phyloP scores from a whole-genome alignment of 2,797 vertebrate genomes.

The Oreochromis grahami region DNA sequence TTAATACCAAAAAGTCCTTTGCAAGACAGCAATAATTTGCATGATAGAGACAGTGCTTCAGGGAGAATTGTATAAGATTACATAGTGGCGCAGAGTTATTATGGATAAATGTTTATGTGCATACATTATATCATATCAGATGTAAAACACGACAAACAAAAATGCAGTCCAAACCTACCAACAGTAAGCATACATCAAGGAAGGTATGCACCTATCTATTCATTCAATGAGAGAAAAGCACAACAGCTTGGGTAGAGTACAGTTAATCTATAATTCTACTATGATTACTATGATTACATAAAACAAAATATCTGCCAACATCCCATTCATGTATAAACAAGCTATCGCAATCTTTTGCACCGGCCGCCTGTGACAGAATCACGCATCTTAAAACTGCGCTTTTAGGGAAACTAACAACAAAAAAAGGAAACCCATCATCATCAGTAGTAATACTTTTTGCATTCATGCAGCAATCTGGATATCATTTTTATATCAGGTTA shows the following conservation, averaged over 20 bases:
- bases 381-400: background rate
- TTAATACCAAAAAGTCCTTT: background rate
- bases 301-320: background rate
- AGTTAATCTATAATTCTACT: background rate
- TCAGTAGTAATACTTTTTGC: background rate
- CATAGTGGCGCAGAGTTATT: background rate
- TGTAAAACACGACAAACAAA: background rate
- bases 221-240: background rate
- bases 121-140: conserved; percentile 6
- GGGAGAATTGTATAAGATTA: conserved; percentile 7
- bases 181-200: background rate
- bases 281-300: background rate
- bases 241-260: background rate
- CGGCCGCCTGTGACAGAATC: background rate
- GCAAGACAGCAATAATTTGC: background rate
- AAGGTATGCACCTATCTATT: background rate
- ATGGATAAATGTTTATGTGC: conserved; percentile 15
- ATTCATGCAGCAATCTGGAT: background rate
- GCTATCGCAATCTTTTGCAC: background rate
- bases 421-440: background rate
- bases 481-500: background rate
- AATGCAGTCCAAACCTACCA: background rate
- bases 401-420: background rate
- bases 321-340: background rate
- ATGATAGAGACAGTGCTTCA: conserved; percentile 1